These are phyloP conservation scores for Corynorhinus townsendii DNA, from an alignment of 2,113 vertebrate species.

Conservation along the genomic window DNA sequence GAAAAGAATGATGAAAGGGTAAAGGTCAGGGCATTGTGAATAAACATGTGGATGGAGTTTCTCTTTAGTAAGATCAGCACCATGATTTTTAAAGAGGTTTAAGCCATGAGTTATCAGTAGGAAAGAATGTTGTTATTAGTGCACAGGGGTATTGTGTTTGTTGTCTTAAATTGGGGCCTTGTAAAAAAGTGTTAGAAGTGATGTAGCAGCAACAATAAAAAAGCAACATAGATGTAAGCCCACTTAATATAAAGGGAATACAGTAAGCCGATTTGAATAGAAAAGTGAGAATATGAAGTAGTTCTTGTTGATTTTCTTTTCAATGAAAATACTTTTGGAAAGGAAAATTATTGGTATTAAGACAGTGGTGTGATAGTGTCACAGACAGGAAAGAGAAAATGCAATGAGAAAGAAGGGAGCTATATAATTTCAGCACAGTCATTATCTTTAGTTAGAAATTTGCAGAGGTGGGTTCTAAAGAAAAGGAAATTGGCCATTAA, in stretches of 20 bases:
- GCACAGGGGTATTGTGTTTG: background rate
- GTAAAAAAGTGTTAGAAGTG: background rate
- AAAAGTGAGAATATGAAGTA: background rate
- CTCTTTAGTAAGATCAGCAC: background rate
- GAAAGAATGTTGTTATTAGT: background rate
- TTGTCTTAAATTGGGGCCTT: background rate
- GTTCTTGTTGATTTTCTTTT: constrained; percentile 4
- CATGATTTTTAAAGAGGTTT: background rate
- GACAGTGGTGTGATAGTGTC: background rate
- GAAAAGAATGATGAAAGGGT: background rate
- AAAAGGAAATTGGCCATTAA: constrained; percentile 33
- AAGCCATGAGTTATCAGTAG: background rate
- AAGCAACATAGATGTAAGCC: background rate
- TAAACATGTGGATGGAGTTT: background rate
- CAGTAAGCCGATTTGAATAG: background rate
- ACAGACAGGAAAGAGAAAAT: background rate
- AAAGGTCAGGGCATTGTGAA: background rate
- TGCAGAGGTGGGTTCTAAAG: background rate
- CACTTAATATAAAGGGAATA: background rate
- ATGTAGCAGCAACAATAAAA: background rate
- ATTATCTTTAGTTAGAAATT: constrained; percentile 23
- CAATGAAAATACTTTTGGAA: background rate
- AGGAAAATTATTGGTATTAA: background rate
- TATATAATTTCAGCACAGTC: background rate
- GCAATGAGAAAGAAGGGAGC: background rate